Percentiles rank a stretch among this genome's conserved stretches.
phyloP scores from a whole-genome alignment of 2,113 vertebrate species.

The Noturus placidus region DNA sequence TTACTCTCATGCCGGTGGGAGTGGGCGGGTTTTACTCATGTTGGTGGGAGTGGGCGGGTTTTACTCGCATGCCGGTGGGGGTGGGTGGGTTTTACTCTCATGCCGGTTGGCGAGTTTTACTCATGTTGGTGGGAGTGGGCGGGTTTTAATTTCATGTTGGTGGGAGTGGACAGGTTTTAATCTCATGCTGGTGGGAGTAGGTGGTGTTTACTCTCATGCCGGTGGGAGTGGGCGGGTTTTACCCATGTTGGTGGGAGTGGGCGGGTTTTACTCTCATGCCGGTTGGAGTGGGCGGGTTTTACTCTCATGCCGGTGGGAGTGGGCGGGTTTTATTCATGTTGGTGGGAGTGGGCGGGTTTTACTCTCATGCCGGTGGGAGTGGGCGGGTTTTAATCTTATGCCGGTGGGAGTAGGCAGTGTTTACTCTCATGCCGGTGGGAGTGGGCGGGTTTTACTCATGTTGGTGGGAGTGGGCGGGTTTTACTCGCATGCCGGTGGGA shows the following conservation, averaged over 20 bases:
- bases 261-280: not conserved
- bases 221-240: not conserved
- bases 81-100: not conserved
- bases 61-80: not conserved
- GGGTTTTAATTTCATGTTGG: not conserved
- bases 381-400: not conserved
- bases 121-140: not conserved
- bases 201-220: not conserved
- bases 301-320: no score
- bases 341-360: not conserved
- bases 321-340: no score
- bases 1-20: not conserved
- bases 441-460: no score
- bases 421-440: not conserved
- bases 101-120: not conserved
- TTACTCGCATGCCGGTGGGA: no score
- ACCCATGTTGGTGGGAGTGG: not conserved
- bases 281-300: no score
- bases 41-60: not conserved
- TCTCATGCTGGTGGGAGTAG: not conserved
- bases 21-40: no score
- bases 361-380: not conserved
- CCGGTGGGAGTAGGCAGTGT: not conserved
- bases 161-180: not conserved
- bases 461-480: no score